Evolutionary conservation across 2,797 vertebrate species (phyloP).

Genomic region (Vespertilio murinus): DNA sequence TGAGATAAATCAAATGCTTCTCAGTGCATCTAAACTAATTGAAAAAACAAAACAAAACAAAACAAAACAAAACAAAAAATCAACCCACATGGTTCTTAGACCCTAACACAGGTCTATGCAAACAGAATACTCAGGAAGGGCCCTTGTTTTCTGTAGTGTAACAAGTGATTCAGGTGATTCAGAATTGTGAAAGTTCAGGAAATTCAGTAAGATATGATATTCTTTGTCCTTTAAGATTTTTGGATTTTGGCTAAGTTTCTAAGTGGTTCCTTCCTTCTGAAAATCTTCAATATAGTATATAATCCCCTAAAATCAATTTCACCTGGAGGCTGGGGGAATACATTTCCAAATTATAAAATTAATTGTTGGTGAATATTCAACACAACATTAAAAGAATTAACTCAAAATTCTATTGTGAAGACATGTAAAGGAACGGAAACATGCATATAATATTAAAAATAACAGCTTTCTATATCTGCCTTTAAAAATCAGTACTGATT

Average conservation of each 20-base stretch:
- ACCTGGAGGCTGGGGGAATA: not conserved
- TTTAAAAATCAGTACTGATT: slow-evolving; percentile 56
- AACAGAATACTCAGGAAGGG: not conserved
- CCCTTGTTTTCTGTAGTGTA: not conserved
- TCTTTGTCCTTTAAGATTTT: not conserved
- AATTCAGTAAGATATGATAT: not conserved
- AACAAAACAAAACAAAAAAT: too few species aligned
- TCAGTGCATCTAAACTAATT: not conserved
- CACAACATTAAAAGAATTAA: slow-evolving; percentile 69
- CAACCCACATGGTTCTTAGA: not conserved
- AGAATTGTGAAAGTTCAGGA: not conserved
- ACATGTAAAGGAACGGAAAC: not conserved
- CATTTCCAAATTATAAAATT: not conserved
- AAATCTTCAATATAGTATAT: not conserved
- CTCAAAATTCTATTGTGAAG: slow-evolving; percentile 53
- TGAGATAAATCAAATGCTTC: slow-evolving; percentile 13
- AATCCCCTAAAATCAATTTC: not conserved
- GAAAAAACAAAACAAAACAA: not conserved
- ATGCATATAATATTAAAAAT: slow-evolving; percentile 26
- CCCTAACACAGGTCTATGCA: not conserved
- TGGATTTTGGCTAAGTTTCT: not conserved
- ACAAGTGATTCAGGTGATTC: not conserved
- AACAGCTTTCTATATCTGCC: not conserved
- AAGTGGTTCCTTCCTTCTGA: not conserved
- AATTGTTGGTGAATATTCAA: slow-evolving; percentile 16